Evolutionary conservation across 2,113 vertebrate species (phyloP), one percentile per base, ranked within the genome.

Genomic region (Mastomys natalensis): DNA sequence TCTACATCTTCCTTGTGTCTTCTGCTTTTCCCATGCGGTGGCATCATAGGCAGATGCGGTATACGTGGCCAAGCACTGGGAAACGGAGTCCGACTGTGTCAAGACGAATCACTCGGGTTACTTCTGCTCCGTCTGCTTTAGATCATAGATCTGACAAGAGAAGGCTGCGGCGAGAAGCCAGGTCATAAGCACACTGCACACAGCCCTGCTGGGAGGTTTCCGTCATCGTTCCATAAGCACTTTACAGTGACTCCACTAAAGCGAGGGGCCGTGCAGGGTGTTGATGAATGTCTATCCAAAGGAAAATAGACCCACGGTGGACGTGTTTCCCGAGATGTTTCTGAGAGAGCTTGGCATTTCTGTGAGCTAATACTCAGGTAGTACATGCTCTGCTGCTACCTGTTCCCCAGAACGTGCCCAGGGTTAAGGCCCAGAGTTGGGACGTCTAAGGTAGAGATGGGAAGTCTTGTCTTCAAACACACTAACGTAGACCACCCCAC

Each of bases 321-420:
- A 60, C 0, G 3, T 19, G 48, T 19, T 21, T 81, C 77, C 70
- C 37, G 51, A 87, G n/a, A 66, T 37, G 88, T 77, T 68, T 43
- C 62, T 87, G 74, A 51, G n/a, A 86, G 77, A 89, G 45, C 4
- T 77, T 94, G 89, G 51, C 45, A 74, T 80, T 93, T 87, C 45
- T 92, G 21, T 31, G 31, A 74, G 68, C 90, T 90, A 95, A 86
- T 51, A 89, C 17, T 40, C 68, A 73, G 34, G 48, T 85, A 92
- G 76, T 62, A 58, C 3, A 7, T 11, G 31, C 15, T 89, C 80
- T 73, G 73, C 31, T 9, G 11, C 55, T 55, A 92, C 73, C 48
- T 89, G 2, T 53, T 91, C 4, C 97, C 73, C 73, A 81, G 85
- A 90, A 87, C 64, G 60, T 3, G 1, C 3, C 29, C 1, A 68